phyloP scores from a whole-genome alignment of 2,797 vertebrate genomes.

The Astyanax mexicanus region DNA sequence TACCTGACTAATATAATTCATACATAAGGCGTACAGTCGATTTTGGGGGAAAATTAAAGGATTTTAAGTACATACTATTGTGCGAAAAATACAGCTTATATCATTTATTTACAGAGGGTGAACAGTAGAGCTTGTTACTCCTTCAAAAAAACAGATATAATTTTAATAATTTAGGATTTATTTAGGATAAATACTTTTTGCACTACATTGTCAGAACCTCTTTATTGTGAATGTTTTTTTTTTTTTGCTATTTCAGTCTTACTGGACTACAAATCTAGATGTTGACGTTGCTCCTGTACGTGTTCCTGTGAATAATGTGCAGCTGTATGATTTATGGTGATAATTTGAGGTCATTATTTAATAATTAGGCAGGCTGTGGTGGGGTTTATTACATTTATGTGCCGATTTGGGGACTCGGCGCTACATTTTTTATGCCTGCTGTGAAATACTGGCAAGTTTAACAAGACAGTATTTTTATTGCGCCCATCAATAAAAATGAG shows the following conservation, averaged over 20 bases:
- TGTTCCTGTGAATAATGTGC: slow-evolving; percentile 27
- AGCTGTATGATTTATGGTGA: slow-evolving; percentile 43
- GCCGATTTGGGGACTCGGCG: slow-evolving; percentile 38
- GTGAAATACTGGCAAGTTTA: slow-evolving; percentile 44
- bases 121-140: too few species aligned
- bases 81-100: too few species aligned
- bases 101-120: too few species aligned
- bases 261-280: background rate
- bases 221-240: slow-evolving; percentile 26
- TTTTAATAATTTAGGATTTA: too few species aligned
- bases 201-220: slow-evolving; percentile 49
- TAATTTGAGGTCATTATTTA: slow-evolving; percentile 56
- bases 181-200: slow-evolving; percentile 64
- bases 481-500: slow-evolving; percentile 41
- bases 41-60: too few species aligned
- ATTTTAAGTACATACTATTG: too few species aligned
- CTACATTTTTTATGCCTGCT: slow-evolving; percentile 40
- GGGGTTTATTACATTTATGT: slow-evolving; percentile 56
- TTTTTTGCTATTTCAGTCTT: background rate
- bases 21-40: too few species aligned
- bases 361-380: slow-evolving; percentile 50
- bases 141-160: too few species aligned
- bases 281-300: slow-evolving; percentile 8
- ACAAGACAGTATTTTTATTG: slow-evolving; percentile 48
- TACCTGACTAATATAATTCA: too few species aligned